Evolutionary conservation across 2,797 vertebrate species (phyloP), one percentile per base, ranked within the genome.

Genomic region (Phaenicophaeus curvirostris): DNA sequence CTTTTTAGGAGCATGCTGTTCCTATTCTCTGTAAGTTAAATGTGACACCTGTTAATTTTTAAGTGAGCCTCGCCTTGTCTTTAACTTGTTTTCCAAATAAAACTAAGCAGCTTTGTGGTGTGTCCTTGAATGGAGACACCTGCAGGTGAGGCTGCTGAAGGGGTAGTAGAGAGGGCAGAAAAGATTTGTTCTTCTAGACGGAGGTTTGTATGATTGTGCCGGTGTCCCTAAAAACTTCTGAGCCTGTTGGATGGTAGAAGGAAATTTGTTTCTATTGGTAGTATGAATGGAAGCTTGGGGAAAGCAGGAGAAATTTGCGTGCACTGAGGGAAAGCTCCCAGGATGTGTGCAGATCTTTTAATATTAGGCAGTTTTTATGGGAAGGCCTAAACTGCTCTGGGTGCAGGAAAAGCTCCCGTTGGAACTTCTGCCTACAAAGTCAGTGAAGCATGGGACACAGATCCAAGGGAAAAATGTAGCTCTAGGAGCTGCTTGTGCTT

Each of bases 1-100:
- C 23, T 81, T 84, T 82, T 58, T 35, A 16, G 67, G 58, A 68
- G 30, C 1, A 0, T 75, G 51, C n/a, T 28, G 12, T 94, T 63
- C 81, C 75, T 79, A 7, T 93, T 96, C 96, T 90, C 90, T 61
- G 4, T 50, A 30, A 85, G 89, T 84, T 94, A 93, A 96, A 91
- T 67, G 8, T 85, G 79, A 92, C 96, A 62, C 72, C 58, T 77
- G 63, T 79, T 85, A 74, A 85, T 87, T 91, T 89, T 89, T 91
- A 73, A 59, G 74, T 68, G 91, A 92, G 76, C 86, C 92, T 87
- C 2, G 0, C 24, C 27, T 58, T 19, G n/a, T 92, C 76, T 94
- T 95, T 74, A 54, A 59, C 63, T 76, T 78, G 19, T 94, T 96
- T 94, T 83, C 41, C 80, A 76, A 76, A 79, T 73, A 93, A 71